These are phyloP conservation scores for Poecilobothrus nobilitatus DNA, from an alignment of 2,888 invertebrate genomes.

Conservation along the genomic window DNA sequence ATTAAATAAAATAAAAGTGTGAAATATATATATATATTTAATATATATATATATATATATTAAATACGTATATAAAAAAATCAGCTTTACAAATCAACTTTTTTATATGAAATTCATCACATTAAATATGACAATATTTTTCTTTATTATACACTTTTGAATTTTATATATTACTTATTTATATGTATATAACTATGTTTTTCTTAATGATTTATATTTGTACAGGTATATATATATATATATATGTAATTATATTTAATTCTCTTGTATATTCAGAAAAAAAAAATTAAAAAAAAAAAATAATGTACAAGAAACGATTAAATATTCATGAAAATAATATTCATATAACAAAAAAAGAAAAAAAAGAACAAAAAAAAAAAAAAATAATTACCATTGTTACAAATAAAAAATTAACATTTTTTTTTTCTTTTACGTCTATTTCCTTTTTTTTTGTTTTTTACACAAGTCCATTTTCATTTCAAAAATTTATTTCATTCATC, in stretches of 20 bases:
- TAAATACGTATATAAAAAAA: too few species aligned
- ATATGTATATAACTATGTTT: too few species aligned
- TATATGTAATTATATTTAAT: not conserved
- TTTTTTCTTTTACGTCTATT: not conserved
- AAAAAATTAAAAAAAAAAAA: too few species aligned
- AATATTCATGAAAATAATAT: not conserved
- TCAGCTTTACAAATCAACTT: too few species aligned
- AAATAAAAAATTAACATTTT: not conserved
- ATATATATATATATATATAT: too few species aligned
- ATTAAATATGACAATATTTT: too few species aligned
- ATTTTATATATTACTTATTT: too few species aligned
- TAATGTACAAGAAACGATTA: not conserved
- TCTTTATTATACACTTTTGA: too few species aligned
- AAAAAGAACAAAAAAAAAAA: not conserved
- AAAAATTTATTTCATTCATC: not conserved
- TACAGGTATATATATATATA: too few species aligned
- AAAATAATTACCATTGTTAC: constrained; percentile 4
- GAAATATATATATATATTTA: too few species aligned
- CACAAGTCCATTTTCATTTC: not conserved
- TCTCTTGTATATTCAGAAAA: not conserved
- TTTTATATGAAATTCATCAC: too few species aligned
- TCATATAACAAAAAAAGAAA: not conserved
- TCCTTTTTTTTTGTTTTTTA: not conserved
- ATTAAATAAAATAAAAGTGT: not conserved
- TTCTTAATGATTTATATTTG: too few species aligned